A percentile compares a stretch with the other conserved stretches of the same genome.
phyloP scores from a whole-genome alignment of 2,113 vertebrate species.

The Serinus canaria region DNA sequence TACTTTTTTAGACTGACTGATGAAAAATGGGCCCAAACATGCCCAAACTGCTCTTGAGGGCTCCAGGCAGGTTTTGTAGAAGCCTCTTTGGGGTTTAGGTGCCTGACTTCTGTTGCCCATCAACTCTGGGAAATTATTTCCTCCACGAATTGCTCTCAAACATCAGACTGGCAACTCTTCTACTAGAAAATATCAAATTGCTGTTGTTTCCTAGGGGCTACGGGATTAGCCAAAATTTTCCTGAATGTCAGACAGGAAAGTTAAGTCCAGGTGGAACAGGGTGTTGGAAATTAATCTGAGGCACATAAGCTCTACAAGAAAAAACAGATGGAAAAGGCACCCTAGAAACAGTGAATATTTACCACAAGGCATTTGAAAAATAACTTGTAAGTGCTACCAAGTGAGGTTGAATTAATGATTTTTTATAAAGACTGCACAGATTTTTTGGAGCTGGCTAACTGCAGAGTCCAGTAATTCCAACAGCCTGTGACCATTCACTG shows the following conservation, averaged over 20 bases:
- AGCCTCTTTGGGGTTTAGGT: background rate
- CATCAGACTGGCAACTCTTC: background rate
- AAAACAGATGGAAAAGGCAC: conserved; percentile 13
- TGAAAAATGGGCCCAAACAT: background rate
- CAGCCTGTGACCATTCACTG: background rate
- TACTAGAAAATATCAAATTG: background rate
- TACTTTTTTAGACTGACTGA: background rate
- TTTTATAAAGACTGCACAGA: background rate
- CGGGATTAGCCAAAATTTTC: background rate
- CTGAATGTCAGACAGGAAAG: background rate
- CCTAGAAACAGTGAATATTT: background rate
- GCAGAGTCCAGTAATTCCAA: background rate
- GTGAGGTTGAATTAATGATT: background rate
- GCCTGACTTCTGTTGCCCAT: background rate
- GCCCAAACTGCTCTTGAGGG: background rate
- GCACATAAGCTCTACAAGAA: background rate
- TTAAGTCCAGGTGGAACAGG: background rate
- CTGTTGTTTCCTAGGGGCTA: background rate
- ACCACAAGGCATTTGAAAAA: conserved; percentile 4
- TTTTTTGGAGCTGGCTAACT: background rate
- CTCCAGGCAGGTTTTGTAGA: background rate
- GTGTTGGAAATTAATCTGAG: conserved; percentile 16
- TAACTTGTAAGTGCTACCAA: background rate
- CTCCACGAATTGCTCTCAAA: background rate
- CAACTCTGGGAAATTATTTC: background rate